Percentiles rank a stretch among this genome's conserved stretches.
phyloP scores from a whole-genome alignment of 2,888 invertebrate species.

The Philhelius pedissequus region DNA sequence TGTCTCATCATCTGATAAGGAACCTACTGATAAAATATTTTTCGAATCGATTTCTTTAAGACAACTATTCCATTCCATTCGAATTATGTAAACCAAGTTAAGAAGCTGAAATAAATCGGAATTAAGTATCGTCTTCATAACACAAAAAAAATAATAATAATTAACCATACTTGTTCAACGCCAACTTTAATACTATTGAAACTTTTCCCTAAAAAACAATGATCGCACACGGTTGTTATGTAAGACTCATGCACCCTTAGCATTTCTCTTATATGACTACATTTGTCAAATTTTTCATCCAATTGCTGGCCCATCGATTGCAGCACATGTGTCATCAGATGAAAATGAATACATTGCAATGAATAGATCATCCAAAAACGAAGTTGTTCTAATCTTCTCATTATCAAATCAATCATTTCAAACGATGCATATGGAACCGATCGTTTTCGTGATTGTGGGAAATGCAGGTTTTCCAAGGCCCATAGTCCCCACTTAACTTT shows the following conservation, averaged over 20 bases:
- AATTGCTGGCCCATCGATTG: conserved; percentile 76
- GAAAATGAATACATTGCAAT: conserved; percentile 80
- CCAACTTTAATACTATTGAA: conserved; percentile 71
- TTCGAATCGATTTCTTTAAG: conserved; percentile 70
- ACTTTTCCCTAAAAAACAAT: conserved; percentile 74
- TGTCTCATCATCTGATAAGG: conserved; percentile 63
- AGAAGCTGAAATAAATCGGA: conserved; percentile 70
- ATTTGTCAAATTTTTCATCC: conserved; percentile 72
- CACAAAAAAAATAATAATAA: background rate
- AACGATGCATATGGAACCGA: conserved; percentile 72
- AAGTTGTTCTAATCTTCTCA: conserved; percentile 80
- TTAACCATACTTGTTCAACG: conserved; percentile 73
- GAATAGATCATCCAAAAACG: conserved; percentile 81
- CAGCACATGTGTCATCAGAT: conserved; percentile 79
- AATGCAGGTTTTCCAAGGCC: conserved; percentile 79
- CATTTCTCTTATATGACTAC: conserved; percentile 74
- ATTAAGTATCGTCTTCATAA: background rate
- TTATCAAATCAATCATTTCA: conserved; percentile 74
- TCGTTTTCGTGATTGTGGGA: conserved; percentile 72
- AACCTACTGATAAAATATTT: conserved; percentile 54
- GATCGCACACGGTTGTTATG: conserved; percentile 73
- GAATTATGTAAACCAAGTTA: conserved; percentile 75
- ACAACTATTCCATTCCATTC: conserved; percentile 76
- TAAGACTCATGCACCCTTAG: conserved; percentile 75
- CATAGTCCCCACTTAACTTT: conserved; percentile 81